Percentiles rank a stretch among this genome's conserved stretches.
phyloP scores from a whole-genome alignment of 2,888 invertebrate species.

The Trachelus troglodyta region DNA sequence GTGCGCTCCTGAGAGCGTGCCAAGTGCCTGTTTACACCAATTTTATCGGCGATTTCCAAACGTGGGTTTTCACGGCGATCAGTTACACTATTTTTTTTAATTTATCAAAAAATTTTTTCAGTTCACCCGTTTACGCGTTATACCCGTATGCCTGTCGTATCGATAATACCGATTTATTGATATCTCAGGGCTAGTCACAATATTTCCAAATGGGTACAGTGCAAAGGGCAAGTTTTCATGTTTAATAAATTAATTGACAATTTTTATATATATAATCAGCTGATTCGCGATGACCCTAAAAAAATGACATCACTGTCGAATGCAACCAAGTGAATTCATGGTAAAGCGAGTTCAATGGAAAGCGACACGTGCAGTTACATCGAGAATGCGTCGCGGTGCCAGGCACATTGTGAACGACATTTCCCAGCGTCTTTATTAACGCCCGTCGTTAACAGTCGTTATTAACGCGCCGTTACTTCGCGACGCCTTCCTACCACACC shows the following conservation, averaged over 20 bases:
- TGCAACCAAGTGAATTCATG: background rate
- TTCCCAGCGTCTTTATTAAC: slow-evolving; percentile 42
- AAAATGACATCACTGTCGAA: background rate
- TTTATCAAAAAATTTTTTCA: background rate
- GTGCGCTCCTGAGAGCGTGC: slow-evolving; percentile 48
- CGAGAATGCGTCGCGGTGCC: slow-evolving; percentile 53
- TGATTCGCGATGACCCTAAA: background rate
- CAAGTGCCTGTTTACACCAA: slow-evolving; percentile 62
- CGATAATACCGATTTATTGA: background rate
- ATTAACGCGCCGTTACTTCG: slow-evolving; percentile 56
- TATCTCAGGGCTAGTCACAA: no score
- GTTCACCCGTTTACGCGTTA: background rate
- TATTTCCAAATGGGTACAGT: no score
- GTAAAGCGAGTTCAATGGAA: background rate
- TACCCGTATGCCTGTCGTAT: background rate
- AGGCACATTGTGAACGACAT: slow-evolving; percentile 52
- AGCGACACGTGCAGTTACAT: slow-evolving; percentile 19
- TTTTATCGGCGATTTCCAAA: slow-evolving; percentile 60
- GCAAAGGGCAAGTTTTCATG: background rate
- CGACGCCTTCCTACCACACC: background rate
- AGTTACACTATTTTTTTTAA: background rate
- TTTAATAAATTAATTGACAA: background rate
- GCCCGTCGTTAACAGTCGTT: slow-evolving; percentile 59
- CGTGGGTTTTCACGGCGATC: background rate
- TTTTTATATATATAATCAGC: background rate